Evolutionary conservation across 2,113 vertebrate species (phyloP).

Genomic region (Lampris incognitus): DNA sequence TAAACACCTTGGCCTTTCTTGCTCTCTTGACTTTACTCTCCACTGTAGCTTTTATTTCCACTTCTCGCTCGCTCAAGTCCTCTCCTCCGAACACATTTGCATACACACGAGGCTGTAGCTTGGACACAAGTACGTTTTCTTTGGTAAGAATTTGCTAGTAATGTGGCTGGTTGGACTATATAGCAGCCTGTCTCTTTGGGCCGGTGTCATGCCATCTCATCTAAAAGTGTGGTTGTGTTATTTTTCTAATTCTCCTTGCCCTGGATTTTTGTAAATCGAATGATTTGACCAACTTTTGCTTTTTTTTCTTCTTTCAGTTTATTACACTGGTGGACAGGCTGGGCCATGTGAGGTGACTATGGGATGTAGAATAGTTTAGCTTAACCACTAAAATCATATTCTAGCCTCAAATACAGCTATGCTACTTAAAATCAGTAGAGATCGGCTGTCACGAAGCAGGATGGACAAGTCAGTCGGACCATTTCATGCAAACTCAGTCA

Average conservation of each 20-base stretch:
- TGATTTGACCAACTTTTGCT: constrained; percentile 40
- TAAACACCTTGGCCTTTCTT: no score
- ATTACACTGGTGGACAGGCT: constrained; percentile 67
- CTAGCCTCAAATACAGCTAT: constrained; percentile 63
- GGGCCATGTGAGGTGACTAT: constrained; percentile 78
- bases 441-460: constrained; percentile 74
- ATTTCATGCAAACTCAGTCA: constrained; percentile 72
- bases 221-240: background rate
- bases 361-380: constrained; percentile 73
- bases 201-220: no score
- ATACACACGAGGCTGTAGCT: background rate
- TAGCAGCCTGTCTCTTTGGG: no score
- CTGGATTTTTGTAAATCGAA: constrained; percentile 5
- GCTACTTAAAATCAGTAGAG: constrained; percentile 65
- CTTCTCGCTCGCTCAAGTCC: background rate
- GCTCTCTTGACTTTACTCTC: no score
- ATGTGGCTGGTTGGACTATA: no score
- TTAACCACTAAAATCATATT: constrained; percentile 73
- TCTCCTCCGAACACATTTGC: constrained; percentile 6
- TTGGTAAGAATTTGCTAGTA: no score
- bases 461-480: constrained; percentile 66
- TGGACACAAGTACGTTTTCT: background rate
- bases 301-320: constrained; percentile 73
- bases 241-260: background rate
- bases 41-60: background rate